Conservation (phyloP, 2,888 invertebrate species). For the Schrankia costaestrigalis region DNA sequence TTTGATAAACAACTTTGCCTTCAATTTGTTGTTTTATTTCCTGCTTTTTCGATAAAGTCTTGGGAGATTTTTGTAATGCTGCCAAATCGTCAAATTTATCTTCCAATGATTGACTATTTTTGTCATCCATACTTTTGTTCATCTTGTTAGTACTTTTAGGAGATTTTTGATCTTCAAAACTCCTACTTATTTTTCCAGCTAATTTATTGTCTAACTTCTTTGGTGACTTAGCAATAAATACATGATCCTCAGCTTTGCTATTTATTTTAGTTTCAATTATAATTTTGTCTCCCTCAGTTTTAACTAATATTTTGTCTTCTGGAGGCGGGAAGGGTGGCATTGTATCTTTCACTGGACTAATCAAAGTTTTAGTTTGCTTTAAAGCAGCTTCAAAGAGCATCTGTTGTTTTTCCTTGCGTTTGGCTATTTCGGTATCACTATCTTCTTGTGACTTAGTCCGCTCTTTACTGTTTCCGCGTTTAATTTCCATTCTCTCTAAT, state of each 20-base stretch:
- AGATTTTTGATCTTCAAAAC: conserved; percentile 82
- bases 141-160: conserved; percentile 79
- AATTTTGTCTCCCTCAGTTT: conserved; percentile 85
- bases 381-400: conserved; percentile 88
- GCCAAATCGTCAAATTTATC: conserved; percentile 81
- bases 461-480: conserved; percentile 81
- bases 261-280: conserved; percentile 87
- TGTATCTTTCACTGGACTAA: conserved; percentile 87
- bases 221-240: conserved; percentile 87
- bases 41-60: conserved; percentile 80
- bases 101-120: conserved; percentile 81
- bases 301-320: conserved; percentile 86
- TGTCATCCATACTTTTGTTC: conserved; percentile 83
- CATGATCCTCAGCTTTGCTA: conserved; percentile 87
- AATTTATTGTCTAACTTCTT: conserved; percentile 84
- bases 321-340: conserved; percentile 86
- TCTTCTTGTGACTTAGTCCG: conserved; percentile 87
- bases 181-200: conserved; percentile 80
- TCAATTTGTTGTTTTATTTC: conserved; percentile 83
- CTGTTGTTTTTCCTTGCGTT: conserved; percentile 87
- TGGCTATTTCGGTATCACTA: conserved; percentile 85
- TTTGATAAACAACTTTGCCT: conserved; percentile 83
- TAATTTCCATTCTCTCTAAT: conserved; percentile 83
- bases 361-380: conserved; percentile 86
- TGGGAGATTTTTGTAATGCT: conserved; percentile 79